These are phyloP conservation scores for Vesta saturnalis DNA, from an alignment of 2,888 invertebrate genomes.

Conservation along the genomic window DNA sequence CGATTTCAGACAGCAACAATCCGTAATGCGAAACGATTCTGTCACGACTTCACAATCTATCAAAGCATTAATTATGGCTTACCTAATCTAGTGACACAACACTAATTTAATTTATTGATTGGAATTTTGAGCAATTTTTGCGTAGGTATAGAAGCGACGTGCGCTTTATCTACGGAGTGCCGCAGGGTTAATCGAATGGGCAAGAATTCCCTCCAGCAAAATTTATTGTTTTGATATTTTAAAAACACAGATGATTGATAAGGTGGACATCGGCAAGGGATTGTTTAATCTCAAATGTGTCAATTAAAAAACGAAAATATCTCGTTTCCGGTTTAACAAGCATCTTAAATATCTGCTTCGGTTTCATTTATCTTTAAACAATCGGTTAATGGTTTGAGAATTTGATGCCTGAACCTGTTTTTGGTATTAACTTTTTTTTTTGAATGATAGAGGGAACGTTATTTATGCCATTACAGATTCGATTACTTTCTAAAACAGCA, in stretches of 20 bases:
- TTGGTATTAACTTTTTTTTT: not conserved
- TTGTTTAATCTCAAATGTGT: constrained; percentile 55
- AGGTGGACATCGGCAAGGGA: constrained; percentile 24
- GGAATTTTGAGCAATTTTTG: constrained; percentile 41
- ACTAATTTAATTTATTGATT: constrained; percentile 53
- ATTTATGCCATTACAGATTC: not conserved
- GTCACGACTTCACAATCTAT: constrained; percentile 53
- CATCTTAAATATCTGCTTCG: constrained; percentile 49
- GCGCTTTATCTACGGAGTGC: not conserved
- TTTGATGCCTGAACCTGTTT: constrained; percentile 10
- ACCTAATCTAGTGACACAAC: constrained; percentile 56
- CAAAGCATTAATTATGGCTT: constrained; percentile 57
- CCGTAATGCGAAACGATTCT: constrained; percentile 46
- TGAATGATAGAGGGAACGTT: no score
- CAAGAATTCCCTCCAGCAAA: no score
- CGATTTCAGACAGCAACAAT: constrained; percentile 38
- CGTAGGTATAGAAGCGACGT: not conserved
- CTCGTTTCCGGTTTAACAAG: constrained; percentile 55
- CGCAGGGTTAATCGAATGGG: not conserved
- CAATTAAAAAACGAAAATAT: constrained; percentile 59
- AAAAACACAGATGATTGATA: constrained; percentile 5
- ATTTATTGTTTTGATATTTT: not conserved
- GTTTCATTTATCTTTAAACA: constrained; percentile 46
- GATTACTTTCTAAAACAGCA: constrained; percentile 14
- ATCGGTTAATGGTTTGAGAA: constrained; percentile 35